Percentiles rank a stretch among this genome's conserved stretches.
Conservation (phyloP, 2,888 invertebrate species). For the Drosophila ustulata region DNA sequence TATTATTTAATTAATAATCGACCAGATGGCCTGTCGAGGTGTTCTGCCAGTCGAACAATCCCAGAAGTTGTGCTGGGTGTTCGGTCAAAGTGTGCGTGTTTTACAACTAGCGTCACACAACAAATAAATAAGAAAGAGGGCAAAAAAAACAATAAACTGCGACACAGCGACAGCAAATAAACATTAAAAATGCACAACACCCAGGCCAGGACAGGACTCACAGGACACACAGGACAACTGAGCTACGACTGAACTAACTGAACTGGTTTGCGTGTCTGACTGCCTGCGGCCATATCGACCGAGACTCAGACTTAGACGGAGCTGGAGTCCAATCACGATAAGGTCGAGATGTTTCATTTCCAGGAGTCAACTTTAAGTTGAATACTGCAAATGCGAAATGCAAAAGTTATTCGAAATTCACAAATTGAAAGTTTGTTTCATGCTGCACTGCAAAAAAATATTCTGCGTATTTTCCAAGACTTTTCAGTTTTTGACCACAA, state of each 20-base stretch:
- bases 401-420: conserved; percentile 44
- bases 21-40: not conserved
- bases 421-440: conserved; percentile 51
- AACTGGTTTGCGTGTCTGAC: conserved; percentile 56
- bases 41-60: conserved; percentile 16
- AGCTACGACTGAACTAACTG: not conserved
- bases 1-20: not conserved
- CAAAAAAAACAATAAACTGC: conserved; percentile 55
- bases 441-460: conserved; percentile 11
- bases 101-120: conserved; percentile 55
- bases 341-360: conserved; percentile 25
- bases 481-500: conserved; percentile 20
- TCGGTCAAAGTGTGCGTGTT: conserved; percentile 65
- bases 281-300: conserved; percentile 65
- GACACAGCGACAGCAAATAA: conserved; percentile 76
- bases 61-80: conserved; percentile 20
- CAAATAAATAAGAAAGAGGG: conserved; percentile 15
- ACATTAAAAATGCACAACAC: conserved; percentile 67
- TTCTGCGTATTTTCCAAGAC: conserved; percentile 21
- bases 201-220: conserved; percentile 41
- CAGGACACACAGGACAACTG: conserved; percentile 39
- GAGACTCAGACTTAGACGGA: conserved; percentile 37
- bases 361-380: conserved; percentile 26
- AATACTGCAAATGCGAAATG: conserved; percentile 14
- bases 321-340: conserved; percentile 53